Conservation (phyloP, 2,888 invertebrate species). For the Cheiracanthium punctorium region DNA sequence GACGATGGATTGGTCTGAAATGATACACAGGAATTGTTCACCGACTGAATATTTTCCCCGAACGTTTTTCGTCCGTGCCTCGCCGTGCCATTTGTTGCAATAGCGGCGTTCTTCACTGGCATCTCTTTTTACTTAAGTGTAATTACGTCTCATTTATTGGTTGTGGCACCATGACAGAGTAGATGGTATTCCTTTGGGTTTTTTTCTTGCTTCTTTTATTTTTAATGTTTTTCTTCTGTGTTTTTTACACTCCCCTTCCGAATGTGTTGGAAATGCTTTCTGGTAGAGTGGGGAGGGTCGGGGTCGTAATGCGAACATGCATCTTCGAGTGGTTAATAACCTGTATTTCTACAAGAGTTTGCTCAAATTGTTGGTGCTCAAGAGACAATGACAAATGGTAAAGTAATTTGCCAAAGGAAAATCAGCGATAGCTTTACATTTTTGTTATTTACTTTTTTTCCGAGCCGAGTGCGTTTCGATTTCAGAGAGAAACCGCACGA, state of each 20-base stretch:
- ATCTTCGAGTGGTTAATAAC: conserved; percentile 30
- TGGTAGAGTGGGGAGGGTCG: not conserved
- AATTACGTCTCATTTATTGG: conserved; percentile 62
- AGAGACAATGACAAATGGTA: conserved; percentile 34
- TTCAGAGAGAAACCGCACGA: not conserved
- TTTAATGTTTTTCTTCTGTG: not conserved
- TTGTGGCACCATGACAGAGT: conserved; percentile 29
- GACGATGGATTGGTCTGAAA: conserved; percentile 57
- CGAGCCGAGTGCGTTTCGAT: not conserved
- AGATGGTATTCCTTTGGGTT: not conserved
- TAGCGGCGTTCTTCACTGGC: conserved; percentile 2
- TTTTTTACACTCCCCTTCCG: not conserved
- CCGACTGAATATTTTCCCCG: conserved; percentile 13
- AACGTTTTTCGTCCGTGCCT: conserved; percentile 36
- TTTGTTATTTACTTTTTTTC: not conserved
- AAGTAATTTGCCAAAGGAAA: conserved; percentile 18
- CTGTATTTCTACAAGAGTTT: conserved; percentile 31
- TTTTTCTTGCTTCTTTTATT: conserved; percentile 18
- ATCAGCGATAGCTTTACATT: not conserved
- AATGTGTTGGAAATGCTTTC: not conserved
- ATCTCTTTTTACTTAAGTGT: conserved; percentile 39
- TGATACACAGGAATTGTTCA: conserved; percentile 63
- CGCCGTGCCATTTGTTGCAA: conserved; percentile 49
- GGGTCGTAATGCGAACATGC: not conserved
- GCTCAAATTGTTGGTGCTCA: conserved; percentile 34